These are phyloP conservation scores for Hylyphantes graminicola DNA, from an alignment of 1,140 invertebrate species.

Conservation along the genomic window DNA sequence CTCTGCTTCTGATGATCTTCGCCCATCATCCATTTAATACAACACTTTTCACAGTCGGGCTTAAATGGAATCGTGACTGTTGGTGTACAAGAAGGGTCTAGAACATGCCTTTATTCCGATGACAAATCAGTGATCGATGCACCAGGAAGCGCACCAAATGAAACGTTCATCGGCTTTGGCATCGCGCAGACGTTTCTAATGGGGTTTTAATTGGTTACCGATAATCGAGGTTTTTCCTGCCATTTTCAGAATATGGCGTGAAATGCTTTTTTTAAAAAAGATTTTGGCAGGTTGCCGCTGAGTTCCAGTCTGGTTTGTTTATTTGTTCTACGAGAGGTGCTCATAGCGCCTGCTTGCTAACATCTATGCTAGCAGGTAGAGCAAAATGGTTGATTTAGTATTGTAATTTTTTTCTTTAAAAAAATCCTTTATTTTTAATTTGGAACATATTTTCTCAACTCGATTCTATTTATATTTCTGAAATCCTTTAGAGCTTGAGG, in stretches of 20 bases:
- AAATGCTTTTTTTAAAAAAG: not conserved
- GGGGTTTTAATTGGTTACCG: constrained; percentile 19
- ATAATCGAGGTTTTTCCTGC: constrained; percentile 3
- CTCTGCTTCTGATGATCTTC: too few species aligned
- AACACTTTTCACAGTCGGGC: too few species aligned
- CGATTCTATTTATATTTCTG: too few species aligned
- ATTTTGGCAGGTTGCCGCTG: not conserved
- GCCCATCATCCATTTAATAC: too few species aligned
- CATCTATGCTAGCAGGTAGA: too few species aligned
- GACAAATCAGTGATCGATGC: constrained; percentile 36
- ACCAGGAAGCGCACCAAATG: not conserved
- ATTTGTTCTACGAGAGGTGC: not conserved
- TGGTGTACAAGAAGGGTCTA: not conserved
- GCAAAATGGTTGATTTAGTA: too few species aligned
- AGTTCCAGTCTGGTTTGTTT: not conserved
- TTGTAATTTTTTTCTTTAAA: too few species aligned
- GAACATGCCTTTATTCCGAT: constrained; percentile 20
- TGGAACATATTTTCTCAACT: too few species aligned
- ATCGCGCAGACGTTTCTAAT: constrained; percentile 16
- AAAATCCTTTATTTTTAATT: too few species aligned
- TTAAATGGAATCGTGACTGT: constrained; percentile 19
- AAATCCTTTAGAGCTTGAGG: too few species aligned
- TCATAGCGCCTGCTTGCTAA: not conserved
- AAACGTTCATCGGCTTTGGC: constrained; percentile 14
- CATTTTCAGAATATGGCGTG: not conserved